These are phyloP conservation scores for Diadema setosum DNA, from an alignment of 35 echinoderm and acorn worm genomes.

Conservation along the genomic window DNA sequence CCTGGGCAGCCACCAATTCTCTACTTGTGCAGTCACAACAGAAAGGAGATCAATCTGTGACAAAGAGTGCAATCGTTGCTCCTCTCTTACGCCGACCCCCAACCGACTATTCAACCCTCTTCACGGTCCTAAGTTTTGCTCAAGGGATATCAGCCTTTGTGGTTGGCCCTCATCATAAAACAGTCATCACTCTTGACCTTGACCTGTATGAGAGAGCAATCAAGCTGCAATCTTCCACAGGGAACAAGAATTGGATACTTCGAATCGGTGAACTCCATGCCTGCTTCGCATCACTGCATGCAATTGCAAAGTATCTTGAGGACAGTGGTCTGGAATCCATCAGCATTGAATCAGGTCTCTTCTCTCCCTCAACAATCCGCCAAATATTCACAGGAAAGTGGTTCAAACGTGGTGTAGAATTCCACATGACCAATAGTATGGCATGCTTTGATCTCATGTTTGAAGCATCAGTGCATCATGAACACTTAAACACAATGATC, in stretches of 20 bases:
- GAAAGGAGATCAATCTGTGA: neutral
- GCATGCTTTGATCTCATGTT: conserved; percentile 4
- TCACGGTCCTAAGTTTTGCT: neutral
- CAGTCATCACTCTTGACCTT: conserved; percentile 33
- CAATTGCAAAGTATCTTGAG: conserved; percentile 21
- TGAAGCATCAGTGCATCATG: conserved; percentile 3
- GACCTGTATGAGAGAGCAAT: conserved; percentile 47
- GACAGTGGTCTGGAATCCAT: neutral
- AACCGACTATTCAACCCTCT: conserved; percentile 22
- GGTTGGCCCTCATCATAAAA: conserved; percentile 22
- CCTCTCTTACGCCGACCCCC: conserved; percentile 22
- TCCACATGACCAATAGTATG: conserved; percentile 41
- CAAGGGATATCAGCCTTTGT: conserved; percentile 33
- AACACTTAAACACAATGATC: neutral
- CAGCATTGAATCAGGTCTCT: conserved; percentile 40
- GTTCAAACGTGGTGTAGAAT: conserved; percentile 28
- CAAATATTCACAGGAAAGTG: conserved; percentile 34
- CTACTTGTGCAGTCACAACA: conserved; percentile 4
- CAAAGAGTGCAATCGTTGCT: conserved; percentile 25
- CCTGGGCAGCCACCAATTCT: conserved; percentile 7
- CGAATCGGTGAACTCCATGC: conserved; percentile 25
- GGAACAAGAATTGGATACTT: neutral
- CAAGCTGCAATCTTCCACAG: neutral
- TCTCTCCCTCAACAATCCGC: conserved; percentile 29
- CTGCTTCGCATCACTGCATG: conserved; percentile 25